Evolutionary conservation across 2,797 vertebrate genomes (phyloP).

Genomic region (Lycodopsis pacificus): DNA sequence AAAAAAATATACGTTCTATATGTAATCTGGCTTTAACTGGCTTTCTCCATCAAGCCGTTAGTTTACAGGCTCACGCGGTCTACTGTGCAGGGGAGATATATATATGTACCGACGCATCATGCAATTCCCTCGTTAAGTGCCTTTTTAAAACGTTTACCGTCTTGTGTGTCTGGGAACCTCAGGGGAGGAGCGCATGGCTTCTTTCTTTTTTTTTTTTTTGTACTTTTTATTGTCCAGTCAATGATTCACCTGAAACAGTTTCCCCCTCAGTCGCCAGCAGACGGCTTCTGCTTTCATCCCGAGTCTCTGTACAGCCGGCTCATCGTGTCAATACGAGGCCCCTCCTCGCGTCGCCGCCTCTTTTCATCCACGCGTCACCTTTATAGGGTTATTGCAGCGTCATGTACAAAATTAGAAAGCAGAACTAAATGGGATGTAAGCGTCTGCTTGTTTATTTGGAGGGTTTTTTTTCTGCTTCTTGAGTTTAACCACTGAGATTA

Average conservation of each 20-base stretch:
- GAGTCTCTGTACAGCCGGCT: conserved; percentile 51
- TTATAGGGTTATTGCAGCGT: conserved; percentile 67
- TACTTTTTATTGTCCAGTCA: conserved; percentile 53
- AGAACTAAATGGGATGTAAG: conserved; percentile 72
- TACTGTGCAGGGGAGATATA: conserved; percentile 27
- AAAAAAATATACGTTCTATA: not conserved
- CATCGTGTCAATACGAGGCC: not conserved
- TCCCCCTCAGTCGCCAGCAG: conserved; percentile 47
- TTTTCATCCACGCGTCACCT: conserved; percentile 37
- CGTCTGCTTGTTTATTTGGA: not conserved
- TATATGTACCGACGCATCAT: conserved; percentile 71
- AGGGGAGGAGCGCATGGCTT: conserved; percentile 67
- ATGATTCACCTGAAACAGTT: conserved; percentile 63
- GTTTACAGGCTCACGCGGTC: conserved; percentile 34
- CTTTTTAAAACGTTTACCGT: conserved; percentile 75
- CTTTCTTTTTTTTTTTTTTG: not conserved
- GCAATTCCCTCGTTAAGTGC: conserved; percentile 79
- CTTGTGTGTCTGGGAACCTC: conserved; percentile 71
- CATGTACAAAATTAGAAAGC: conserved; percentile 67
- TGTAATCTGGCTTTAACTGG: conserved; percentile 12
- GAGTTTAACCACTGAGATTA: not conserved
- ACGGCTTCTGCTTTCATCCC: conserved; percentile 57
- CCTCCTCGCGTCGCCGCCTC: conserved; percentile 7
- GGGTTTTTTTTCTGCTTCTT: not conserved
- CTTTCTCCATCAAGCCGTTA: conserved; percentile 41